phyloP scores from a whole-genome alignment of 2,888 invertebrate species.

The Pantelozetes paolii region DNA sequence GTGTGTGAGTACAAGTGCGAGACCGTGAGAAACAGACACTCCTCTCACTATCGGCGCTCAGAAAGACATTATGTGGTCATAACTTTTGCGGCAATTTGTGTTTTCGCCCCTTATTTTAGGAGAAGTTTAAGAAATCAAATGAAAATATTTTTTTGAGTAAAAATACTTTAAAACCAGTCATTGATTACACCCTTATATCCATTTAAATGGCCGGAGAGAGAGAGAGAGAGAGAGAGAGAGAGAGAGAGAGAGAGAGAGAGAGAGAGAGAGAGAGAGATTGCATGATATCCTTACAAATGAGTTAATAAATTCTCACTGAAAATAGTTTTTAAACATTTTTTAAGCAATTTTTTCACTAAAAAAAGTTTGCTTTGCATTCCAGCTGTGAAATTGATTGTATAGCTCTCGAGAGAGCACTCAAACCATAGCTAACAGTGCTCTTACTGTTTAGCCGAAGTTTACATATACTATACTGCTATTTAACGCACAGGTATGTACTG shows the following conservation, averaged over 20 bases:
- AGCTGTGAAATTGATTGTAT: constrained; percentile 34
- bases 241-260: constrained; percentile 1
- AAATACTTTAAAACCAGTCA: no score
- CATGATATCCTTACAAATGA: not conserved
- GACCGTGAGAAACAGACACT: constrained; percentile 29
- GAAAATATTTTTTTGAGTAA: not conserved
- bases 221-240: constrained; percentile 33
- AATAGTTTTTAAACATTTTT: not conserved
- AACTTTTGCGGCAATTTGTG: not conserved
- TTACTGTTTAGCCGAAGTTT: not conserved
- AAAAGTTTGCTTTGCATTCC: not conserved
- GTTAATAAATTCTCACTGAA: not conserved
- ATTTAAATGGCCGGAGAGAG: not conserved
- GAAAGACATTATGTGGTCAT: constrained; percentile 15
- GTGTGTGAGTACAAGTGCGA: not conserved
- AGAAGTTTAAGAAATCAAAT: no score
- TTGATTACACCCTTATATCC: not conserved
- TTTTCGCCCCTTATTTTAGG: no score
- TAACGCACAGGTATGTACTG: no score
- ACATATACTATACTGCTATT: not conserved
- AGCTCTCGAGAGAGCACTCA: not conserved
- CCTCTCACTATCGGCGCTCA: not conserved
- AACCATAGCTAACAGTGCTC: not conserved
- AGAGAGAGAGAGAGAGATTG: no score
- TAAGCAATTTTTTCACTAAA: not conserved